Conservation (phyloP, 2,888 invertebrate species). For the Diabrotica balteata region DNA sequence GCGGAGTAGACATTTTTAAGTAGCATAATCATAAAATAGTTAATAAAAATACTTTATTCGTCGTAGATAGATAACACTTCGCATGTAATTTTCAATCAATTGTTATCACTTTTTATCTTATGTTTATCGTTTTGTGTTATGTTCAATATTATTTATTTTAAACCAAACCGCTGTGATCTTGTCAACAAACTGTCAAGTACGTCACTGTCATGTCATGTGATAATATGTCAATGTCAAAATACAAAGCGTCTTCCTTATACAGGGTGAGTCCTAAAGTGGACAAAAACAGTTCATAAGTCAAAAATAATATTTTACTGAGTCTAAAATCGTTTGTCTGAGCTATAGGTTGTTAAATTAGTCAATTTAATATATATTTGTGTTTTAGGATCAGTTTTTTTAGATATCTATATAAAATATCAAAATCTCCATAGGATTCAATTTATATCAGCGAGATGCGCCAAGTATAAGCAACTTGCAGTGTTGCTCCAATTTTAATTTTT, state of each 20-base stretch:
- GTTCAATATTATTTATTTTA: slow-evolving; percentile 4
- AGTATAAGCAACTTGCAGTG: no score
- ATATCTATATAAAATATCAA: no score
- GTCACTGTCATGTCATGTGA: not conserved
- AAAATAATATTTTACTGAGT: no score
- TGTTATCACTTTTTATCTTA: slow-evolving; percentile 13
- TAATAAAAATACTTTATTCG: slow-evolving; percentile 9
- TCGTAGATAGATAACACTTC: slow-evolving; percentile 13
- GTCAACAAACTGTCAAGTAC: not conserved
- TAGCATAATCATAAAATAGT: slow-evolving; percentile 24
- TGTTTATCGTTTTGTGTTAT: not conserved
- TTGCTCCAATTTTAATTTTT: no score
- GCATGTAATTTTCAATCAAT: slow-evolving; percentile 7
- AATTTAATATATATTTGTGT: no score
- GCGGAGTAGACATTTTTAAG: slow-evolving; percentile 27
- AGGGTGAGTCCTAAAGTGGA: not conserved
- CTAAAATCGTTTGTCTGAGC: no score
- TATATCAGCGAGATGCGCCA: no score
- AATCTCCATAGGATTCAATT: no score
- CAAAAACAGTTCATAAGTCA: no score
- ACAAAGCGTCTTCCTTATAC: not conserved
- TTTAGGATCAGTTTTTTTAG: no score
- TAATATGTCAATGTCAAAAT: slow-evolving; percentile 1
- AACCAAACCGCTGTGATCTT: not conserved
- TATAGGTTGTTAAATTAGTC: no score